These are phyloP conservation scores for Shinisaurus crocodilurus DNA, from an alignment of 2,113 vertebrate species.

Conservation along the genomic window DNA sequence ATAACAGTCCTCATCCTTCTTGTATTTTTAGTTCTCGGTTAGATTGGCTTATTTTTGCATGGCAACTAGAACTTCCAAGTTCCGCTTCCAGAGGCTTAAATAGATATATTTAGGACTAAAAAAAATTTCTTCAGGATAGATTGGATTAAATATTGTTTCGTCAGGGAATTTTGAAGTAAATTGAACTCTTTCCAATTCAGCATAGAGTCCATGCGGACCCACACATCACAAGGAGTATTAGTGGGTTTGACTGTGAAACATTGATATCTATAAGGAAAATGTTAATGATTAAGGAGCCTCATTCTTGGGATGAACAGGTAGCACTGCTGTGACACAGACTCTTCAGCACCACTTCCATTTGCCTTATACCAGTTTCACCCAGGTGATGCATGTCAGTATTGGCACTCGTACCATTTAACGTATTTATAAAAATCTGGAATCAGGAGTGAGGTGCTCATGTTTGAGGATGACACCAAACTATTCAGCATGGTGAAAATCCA, in stretches of 20 bases:
- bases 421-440: neutral
- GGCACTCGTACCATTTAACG: neutral
- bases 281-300: neutral
- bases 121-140: neutral
- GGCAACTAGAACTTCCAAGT: neutral
- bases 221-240: neutral
- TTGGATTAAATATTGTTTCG: neutral
- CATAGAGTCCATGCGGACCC: neutral
- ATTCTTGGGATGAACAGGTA: neutral
- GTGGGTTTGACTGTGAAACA: neutral
- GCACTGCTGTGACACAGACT: neutral
- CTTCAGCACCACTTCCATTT: neutral
- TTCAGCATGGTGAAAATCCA: neutral
- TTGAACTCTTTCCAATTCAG: neutral
- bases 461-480: neutral
- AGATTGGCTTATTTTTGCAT: neutral
- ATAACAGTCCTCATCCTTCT: neutral
- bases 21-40: slow-evolving; percentile 2
- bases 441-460: neutral
- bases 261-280: neutral
- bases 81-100: neutral
- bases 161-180: too few relatives aligned
- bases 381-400: neutral
- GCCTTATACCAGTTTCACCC: neutral
- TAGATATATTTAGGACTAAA: neutral